Evolutionary conservation across 2,797 vertebrate genomes (phyloP), one percentile per base, ranked within the genome.

Genomic region (Danio choprae): DNA sequence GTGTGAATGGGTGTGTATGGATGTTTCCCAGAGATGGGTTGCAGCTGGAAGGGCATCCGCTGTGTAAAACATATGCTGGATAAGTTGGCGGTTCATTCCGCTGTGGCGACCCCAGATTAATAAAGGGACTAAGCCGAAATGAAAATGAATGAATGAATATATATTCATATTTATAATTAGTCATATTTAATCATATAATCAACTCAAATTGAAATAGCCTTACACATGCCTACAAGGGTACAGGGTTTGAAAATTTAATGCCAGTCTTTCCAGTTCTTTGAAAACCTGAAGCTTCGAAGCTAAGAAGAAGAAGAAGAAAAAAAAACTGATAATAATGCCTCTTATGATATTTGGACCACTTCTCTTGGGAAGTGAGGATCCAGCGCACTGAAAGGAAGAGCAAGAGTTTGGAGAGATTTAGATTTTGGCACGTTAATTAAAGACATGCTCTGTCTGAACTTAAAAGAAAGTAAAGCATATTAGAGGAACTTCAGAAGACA

Each of bases 391-490:
- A 40, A 18, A 70, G 11, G 16, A 6, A 70, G 36, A 53, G 16
- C 36, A 58, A 58, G 36, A 58, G 38, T 58, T 46, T 29, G 29
- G 29, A n/a, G 40, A 44, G 41, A 73, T 73, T 44, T 58, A 53
- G 18, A 58, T 59, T 73, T 46, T 56, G 70, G 40, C 12, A 29
- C 1, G 4, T 72, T 56, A 56, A 40, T 71, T 53, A 72, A 56
- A 72, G 38, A 55, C 13, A n/a, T 43, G 69, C 16, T 59, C 43
- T 36, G 6, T 64, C 44, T 62, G 41, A 63, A 63, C 36, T 64
- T 41, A 22, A 65, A 76, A 65, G n/a, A 62, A 62, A 74, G 56
- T 13, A 74, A 60, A 74, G 56, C 56, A 36, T 40, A 59, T 60
- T 18, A 71, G 9, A 60, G 44, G 6, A 40, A 60, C 41, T 74